A percentile compares a stretch with the other conserved stretches of the same genome.
These are phyloP conservation scores for Odontamblyopus rebecca DNA, from an alignment of 2,797 vertebrate species.

Conservation along the genomic window DNA sequence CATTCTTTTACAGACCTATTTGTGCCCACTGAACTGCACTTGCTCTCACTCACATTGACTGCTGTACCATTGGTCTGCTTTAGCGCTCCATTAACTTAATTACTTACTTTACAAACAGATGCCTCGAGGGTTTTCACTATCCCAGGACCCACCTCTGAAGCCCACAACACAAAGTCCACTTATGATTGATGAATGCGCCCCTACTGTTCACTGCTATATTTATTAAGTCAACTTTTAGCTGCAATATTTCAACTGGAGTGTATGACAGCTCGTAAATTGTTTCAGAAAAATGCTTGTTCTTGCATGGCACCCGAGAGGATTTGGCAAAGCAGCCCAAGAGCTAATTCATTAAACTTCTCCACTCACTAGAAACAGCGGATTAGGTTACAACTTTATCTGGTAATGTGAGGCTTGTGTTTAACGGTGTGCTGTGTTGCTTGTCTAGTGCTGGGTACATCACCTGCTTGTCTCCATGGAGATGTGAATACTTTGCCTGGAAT, in stretches of 20 bases:
- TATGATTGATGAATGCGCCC: conserved; percentile 30
- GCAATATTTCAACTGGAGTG: conserved; percentile 29
- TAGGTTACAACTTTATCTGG: conserved; percentile 37
- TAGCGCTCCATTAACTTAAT: conserved; percentile 29
- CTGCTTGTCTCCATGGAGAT: too few relatives aligned
- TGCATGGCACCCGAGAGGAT: conserved; percentile 38
- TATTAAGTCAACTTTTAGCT: conserved; percentile 37
- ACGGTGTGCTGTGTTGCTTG: neutral
- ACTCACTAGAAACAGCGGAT: conserved; percentile 31
- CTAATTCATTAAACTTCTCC: conserved; percentile 54
- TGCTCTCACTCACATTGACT: conserved; percentile 22
- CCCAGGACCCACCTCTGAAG: conserved; percentile 2
- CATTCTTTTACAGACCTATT: conserved; percentile 26
- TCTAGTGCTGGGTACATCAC: neutral
- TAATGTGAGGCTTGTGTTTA: conserved; percentile 20
- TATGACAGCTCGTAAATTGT: conserved; percentile 53
- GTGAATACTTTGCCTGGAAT: neutral
- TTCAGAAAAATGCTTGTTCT: conserved; percentile 32
- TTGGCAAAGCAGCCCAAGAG: conserved; percentile 46
- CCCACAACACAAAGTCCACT: conserved; percentile 10
- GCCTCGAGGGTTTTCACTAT: conserved; percentile 4
- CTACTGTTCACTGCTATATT: conserved; percentile 27
- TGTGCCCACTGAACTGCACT: conserved; percentile 5
- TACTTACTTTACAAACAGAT: conserved; percentile 16
- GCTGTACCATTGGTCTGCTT: neutral